Evolutionary conservation across 53 echinoderm and acorn worm species (phyloP), one percentile per base, ranked within the genome.

Genomic region (Temnopleurus reevesii): DNA sequence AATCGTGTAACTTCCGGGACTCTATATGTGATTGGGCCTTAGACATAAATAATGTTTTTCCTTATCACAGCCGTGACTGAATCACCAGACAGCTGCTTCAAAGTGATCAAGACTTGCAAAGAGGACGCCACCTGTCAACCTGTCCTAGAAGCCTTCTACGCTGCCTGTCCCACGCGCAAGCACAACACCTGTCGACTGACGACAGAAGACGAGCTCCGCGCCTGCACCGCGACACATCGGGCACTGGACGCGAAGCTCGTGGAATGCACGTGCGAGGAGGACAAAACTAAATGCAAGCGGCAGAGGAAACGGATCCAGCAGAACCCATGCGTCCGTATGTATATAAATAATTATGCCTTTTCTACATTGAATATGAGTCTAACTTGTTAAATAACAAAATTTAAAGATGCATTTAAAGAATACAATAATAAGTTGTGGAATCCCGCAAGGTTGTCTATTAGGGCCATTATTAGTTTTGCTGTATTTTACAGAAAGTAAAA

Each of bases 241-340:
- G 55, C 33, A 10, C 19, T 83, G 49, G 83, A 83, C 12, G 10
- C 9, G 2, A 55, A 35, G 36, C 83, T 83, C 19, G 18, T 53
- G 55, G 13, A 30, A 18, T 83, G 83, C 38, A 83, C 83, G 1
- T 56, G 51, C 15, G 77, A 27, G 13, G 49, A 66, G 9, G 12
- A 76, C 38, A 86, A 77, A 57, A 59, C 8, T 8, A 21, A 45
- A 18, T 91, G 91, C 79, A 56, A 58, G 17, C 58, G 86, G n/a
- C 86, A 77, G 29, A 86, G 30, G 23, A 76, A 61, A 15, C 46
- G 76, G 61, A 77, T 91, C 13, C 56, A 76, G 21, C n/a, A 59
- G 21, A 91, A 91, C 49, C 91, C 91, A 0, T 91, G 91, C 65
- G 27, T 76, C 12, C 58, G 91, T 91, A 59, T 45, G 90, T 80